Base-by-base conservation (phyloP, 2,113 vertebrate species). In the Eclectus roratus region DNA sequence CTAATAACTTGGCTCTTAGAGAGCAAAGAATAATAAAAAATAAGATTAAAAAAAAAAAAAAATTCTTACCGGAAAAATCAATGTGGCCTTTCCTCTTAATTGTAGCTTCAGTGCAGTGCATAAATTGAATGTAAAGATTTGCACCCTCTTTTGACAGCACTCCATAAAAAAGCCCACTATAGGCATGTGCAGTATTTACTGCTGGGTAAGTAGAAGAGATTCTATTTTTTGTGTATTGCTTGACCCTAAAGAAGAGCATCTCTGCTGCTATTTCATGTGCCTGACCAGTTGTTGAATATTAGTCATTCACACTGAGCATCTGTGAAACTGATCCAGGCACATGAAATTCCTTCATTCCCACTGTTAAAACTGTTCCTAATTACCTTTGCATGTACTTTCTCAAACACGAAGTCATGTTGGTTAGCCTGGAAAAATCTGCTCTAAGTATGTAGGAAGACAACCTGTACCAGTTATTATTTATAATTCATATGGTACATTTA, bases 1-100 rank as follows among this genome's bases (percentile, higher is more conserved):
- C 86, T 97, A 97, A 97, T 71, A 86, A 95, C 56, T 95, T 97
- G 88, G 96, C 91, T 97, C 5, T 94, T 80, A 60, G 63, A 73
- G 88, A 94, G 53, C 73, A 71, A 86, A 92, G 80, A 95, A 89
- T 94, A 91, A 94, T 35, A 96, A 86, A 76, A 91, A 94, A 37
- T 37, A 37, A 37, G 37, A 37, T 37, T 37, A 37, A 97, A 96
- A 93, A 93, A 20, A 82, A 86, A 61, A 33, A 7, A 76, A n/a
- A 90, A 77, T 85, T 94, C 85, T 96, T 89, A 84, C 81, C 0
- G 76, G 89, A 93, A 93, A 95, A 91, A 88, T 74, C 81, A 94
- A 28, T 74, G 64, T 44, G 28, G 43, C 20, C 53, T 66, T 85
- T 94, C 80, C 58, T 92, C 79, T 85, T 76, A 86, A 72, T 35